These are phyloP conservation scores for Paramisgurnus dabryanus DNA, from an alignment of 2,113 vertebrate genomes.

Conservation along the genomic window DNA sequence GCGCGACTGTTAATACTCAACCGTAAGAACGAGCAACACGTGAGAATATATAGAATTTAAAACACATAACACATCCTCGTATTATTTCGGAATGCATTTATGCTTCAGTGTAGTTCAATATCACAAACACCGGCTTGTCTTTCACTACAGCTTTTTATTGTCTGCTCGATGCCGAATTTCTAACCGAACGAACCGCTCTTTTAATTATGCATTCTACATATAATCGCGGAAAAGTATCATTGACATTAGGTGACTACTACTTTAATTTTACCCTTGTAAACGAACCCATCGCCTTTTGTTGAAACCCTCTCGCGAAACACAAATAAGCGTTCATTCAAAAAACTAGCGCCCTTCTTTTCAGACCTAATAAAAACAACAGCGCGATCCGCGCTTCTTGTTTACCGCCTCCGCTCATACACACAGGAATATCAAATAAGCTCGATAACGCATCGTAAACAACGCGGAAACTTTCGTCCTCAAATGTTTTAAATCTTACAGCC, in stretches of 20 bases:
- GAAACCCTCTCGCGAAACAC: slow-evolving; percentile 6
- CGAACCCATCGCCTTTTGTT: slow-evolving; percentile 25
- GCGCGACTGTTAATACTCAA: slow-evolving; percentile 3
- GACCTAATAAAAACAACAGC: slow-evolving; percentile 43
- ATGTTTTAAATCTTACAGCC: slow-evolving; percentile 25
- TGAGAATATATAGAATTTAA: slow-evolving; percentile 49
- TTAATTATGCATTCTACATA: not conserved
- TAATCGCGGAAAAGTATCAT: slow-evolving; percentile 23
- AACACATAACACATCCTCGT: slow-evolving; percentile 21
- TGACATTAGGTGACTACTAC: slow-evolving; percentile 5
- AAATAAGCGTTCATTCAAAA: slow-evolving; percentile 20
- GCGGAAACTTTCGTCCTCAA: slow-evolving; percentile 56
- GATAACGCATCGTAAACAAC: slow-evolving; percentile 50
- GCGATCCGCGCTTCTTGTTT: slow-evolving; percentile 53
- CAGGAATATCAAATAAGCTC: slow-evolving; percentile 50
- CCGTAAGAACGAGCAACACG: slow-evolving; percentile 46
- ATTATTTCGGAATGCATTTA: slow-evolving; percentile 14
- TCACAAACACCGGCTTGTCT: slow-evolving; percentile 32
- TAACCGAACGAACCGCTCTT: slow-evolving; percentile 3
- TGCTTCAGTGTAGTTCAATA: slow-evolving; percentile 31
- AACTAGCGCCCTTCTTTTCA: slow-evolving; percentile 45
- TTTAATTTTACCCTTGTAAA: not conserved
- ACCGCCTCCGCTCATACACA: slow-evolving; percentile 45
- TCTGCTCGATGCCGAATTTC: slow-evolving; percentile 22
- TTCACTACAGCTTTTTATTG: slow-evolving; percentile 35